Evolutionary conservation across 2,888 invertebrate genomes (phyloP), one percentile per base, ranked within the genome.

Genomic region (Flexamia atlantica): DNA sequence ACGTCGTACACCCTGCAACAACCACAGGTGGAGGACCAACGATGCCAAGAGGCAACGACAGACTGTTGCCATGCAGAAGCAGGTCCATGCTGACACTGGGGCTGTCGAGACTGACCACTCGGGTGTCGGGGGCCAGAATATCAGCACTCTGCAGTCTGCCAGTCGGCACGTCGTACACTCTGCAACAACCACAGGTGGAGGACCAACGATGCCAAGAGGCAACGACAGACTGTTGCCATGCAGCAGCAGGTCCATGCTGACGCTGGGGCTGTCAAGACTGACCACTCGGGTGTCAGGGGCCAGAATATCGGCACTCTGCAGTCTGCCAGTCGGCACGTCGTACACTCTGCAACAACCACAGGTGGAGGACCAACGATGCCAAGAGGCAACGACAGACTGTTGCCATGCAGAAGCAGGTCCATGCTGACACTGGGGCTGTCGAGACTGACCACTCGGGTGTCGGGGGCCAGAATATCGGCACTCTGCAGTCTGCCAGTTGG

Each of bases 231-330:
- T 57, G 14, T 30, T 10, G 4, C 23, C 36, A 32, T 79, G 79
- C n/a, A 79, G 50, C 28, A 53, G 28, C 10, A 79, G 36, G 32
- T 79, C 79, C 79, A 79, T 10, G 28, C 57, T 50, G 17, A 79
- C 30, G 36, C 57, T 17, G 10, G 46, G 57, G 7, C 12, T 28
- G 36, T 30, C 23, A 2, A 53, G 20, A 20, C 9, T 14, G 2
- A 79, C 57, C 1, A 79, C 23, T 2, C 17, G 57, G 10, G 79
- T 57, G 17, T 79, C 57, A 5, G 79, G 57, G 36, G 79, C 57
- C 57, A 79, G 36, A n/a, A 79, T 79, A n/a, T 79, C 79, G 1
- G 36, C 79, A 79, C 79, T 57, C 57, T 79, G 57, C 57, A 79
- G 23, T 36, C 28, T 28, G 10, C 79, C 79, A 20, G 10, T 53